Percentiles rank a stretch among this genome's conserved stretches.
phyloP scores from a whole-genome alignment of 2,888 invertebrate species.

The Melipona bicolor region DNA sequence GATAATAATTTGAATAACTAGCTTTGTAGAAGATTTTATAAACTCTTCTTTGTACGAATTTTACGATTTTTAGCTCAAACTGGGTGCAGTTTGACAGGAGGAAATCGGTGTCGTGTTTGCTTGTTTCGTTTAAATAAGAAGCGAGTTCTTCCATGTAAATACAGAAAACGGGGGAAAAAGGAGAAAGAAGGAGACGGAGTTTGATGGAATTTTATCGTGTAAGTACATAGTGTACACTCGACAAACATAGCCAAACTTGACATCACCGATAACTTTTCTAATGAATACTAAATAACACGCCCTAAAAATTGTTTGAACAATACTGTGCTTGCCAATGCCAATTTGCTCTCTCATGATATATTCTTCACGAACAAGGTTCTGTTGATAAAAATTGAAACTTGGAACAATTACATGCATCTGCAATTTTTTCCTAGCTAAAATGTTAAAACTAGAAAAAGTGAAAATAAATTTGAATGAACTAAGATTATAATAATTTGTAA shows the following conservation, averaged over 20 bases:
- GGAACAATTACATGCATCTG: no score
- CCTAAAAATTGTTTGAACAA: neutral
- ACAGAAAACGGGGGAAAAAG: neutral
- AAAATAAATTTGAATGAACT: no score
- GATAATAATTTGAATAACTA: neutral
- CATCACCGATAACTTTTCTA: neutral
- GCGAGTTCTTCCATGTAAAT: neutral
- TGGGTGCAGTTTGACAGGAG: neutral
- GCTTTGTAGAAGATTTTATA: neutral
- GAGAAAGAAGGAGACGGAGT: neutral
- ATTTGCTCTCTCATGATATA: no score
- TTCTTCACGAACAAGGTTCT: no score
- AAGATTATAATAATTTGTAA: no score
- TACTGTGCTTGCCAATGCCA: no score
- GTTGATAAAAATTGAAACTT: no score
- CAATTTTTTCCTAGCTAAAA: no score
- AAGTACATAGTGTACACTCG: neutral
- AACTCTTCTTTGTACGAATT: neutral
- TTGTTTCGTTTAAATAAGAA: neutral
- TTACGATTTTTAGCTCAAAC: slow-evolving; percentile 1
- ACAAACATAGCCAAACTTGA: neutral
- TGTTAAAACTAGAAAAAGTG: no score
- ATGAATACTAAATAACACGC: slow-evolving; percentile 27
- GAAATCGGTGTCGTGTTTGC: neutral
- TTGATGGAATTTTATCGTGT: slow-evolving; percentile 5